Conservation (phyloP, 2,797 vertebrate species). For the Harpagifer antarcticus region DNA sequence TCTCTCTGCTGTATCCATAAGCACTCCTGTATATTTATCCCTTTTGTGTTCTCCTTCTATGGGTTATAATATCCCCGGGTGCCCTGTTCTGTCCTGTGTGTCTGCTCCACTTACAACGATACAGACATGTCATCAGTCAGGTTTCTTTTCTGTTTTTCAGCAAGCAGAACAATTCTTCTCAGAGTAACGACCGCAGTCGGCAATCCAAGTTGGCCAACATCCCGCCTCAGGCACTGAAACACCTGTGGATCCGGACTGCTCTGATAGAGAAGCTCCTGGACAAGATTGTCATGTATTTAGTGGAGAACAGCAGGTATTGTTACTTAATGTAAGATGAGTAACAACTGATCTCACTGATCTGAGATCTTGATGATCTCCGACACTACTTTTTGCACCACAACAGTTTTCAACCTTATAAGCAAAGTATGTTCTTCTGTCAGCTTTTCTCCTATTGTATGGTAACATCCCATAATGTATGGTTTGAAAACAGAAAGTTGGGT, state of each 20-base stretch:
- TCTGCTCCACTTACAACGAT: background rate
- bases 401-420: background rate
- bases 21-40: background rate
- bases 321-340: background rate
- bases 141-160: constrained; percentile 38
- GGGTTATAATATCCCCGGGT: background rate
- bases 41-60: background rate
- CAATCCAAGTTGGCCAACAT: constrained; percentile 88
- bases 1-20: background rate
- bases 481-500: constrained; percentile 1
- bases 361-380: background rate
- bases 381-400: background rate
- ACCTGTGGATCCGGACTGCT: constrained; percentile 97
- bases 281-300: constrained; percentile 94
- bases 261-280: constrained; percentile 97
- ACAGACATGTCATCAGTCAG: constrained; percentile 6
- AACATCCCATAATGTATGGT: background rate
- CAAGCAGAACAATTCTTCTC: constrained; percentile 90
- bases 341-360: no score
- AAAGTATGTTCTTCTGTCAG: background rate
- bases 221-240: constrained; percentile 92
- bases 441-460: background rate
- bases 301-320: constrained; percentile 95
- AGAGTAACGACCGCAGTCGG: constrained; percentile 86
- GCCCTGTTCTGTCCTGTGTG: background rate